A percentile compares a stretch with the other conserved stretches of the same genome.
Evolutionary conservation across 2,113 vertebrate genomes (phyloP).

Genomic region (Edolisoma coerulescens): DNA sequence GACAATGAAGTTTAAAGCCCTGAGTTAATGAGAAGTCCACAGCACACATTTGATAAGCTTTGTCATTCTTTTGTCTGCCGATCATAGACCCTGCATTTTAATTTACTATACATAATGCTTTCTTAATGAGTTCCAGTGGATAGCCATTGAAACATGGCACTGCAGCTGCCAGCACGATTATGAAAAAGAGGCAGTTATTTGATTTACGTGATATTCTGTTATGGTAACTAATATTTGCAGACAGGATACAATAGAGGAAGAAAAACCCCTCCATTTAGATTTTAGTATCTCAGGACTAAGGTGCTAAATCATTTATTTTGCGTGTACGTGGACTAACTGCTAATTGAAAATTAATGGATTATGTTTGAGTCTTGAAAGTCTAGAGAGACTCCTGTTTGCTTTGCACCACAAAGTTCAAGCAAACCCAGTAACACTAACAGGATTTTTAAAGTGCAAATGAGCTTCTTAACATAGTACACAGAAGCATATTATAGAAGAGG

Average conservation of each 20-base stretch:
- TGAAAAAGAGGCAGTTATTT: slow-evolving; percentile 66
- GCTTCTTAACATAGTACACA: background rate
- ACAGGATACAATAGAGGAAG: slow-evolving; percentile 57
- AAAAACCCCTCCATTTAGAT: slow-evolving; percentile 28
- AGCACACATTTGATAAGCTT: slow-evolving; percentile 73
- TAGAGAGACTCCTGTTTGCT: slow-evolving; percentile 49
- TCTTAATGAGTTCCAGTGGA: slow-evolving; percentile 79
- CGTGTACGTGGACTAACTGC: slow-evolving; percentile 65
- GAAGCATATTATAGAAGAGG: background rate
- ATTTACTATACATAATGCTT: slow-evolving; percentile 79
- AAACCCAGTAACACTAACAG: slow-evolving; percentile 46
- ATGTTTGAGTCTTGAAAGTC: slow-evolving; percentile 44
- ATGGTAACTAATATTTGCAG: slow-evolving; percentile 75
- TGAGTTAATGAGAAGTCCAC: slow-evolving; percentile 75
- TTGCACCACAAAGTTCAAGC: slow-evolving; percentile 62
- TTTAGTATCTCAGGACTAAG: slow-evolving; percentile 61
- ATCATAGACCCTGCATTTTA: slow-evolving; percentile 77
- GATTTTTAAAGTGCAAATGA: slow-evolving; percentile 65
- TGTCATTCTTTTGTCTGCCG: slow-evolving; percentile 79
- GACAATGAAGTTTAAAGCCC: slow-evolving; percentile 64
- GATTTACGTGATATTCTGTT: slow-evolving; percentile 73
- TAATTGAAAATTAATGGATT: slow-evolving; percentile 73
- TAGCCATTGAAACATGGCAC: slow-evolving; percentile 71
- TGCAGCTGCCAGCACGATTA: slow-evolving; percentile 69
- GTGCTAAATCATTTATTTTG: slow-evolving; percentile 77